A percentile compares a stretch with the other conserved stretches of the same genome.
Evolutionary conservation across 1,140 invertebrate species (phyloP).

Genomic region (Drosophila watanabei): DNA sequence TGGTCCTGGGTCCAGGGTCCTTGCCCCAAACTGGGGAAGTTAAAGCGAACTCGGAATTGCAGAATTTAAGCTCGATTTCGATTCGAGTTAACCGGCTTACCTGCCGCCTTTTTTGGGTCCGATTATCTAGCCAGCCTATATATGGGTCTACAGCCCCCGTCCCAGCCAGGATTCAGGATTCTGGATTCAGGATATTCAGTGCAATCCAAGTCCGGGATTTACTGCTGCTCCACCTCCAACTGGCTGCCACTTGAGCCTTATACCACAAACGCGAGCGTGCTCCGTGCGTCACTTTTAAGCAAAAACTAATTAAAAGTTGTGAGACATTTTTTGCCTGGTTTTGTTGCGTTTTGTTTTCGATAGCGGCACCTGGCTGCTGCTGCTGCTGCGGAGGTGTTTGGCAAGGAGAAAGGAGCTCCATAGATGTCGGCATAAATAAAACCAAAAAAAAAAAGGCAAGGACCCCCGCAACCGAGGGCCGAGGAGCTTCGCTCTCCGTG

Average conservation of each 20-base stretch:
- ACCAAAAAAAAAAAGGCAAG: constrained; percentile 28
- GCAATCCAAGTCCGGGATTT: constrained; percentile 21
- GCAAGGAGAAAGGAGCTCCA: background rate
- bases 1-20: constrained; percentile 1
- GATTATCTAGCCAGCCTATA: constrained; percentile 28
- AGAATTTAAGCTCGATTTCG: constrained; percentile 3
- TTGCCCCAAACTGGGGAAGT: background rate
- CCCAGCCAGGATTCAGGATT: background rate
- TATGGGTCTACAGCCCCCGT: background rate
- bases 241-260: constrained; percentile 13
- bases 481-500: constrained; percentile 35
- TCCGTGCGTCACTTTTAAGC: constrained; percentile 71
- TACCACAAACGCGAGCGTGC: constrained; percentile 43
- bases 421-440: constrained; percentile 48
- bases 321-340: constrained; percentile 72
- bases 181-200: constrained; percentile 1
- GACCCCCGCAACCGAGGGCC: constrained; percentile 5
- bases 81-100: constrained; percentile 7
- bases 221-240: background rate
- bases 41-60: background rate
- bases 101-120: background rate
- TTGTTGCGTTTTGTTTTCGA: constrained; percentile 60
- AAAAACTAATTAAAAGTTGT: constrained; percentile 85
- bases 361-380: constrained; percentile 50
- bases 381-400: constrained; percentile 3